phyloP scores from a whole-genome alignment of 2,113 vertebrate genomes.

The Misgurnus mizolepis region DNA sequence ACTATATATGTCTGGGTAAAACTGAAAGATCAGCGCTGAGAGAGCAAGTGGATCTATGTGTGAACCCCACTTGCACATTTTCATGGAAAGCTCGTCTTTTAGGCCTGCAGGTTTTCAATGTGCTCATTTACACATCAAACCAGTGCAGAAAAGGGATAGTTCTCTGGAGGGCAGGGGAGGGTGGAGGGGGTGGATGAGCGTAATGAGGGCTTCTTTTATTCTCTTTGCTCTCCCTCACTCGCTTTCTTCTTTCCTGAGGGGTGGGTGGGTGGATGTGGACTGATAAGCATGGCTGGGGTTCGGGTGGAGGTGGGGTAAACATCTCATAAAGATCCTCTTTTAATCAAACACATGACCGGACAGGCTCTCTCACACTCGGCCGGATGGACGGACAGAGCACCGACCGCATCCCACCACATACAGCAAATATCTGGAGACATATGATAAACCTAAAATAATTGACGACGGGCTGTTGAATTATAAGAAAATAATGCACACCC shows the following conservation, averaged over 20 bases:
- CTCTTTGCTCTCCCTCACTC: slow-evolving; percentile 59
- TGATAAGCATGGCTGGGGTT: slow-evolving; percentile 62
- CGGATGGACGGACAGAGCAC: slow-evolving; percentile 48
- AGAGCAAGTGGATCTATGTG: slow-evolving; percentile 30
- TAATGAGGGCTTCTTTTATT: slow-evolving; percentile 80
- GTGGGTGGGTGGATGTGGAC: slow-evolving; percentile 63
- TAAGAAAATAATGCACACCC: too few relatives aligned
- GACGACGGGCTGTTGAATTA: too few relatives aligned
- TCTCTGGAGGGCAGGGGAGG: slow-evolving; percentile 63
- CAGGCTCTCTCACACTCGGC: slow-evolving; percentile 63
- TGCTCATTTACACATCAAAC: slow-evolving; percentile 83
- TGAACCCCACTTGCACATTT: slow-evolving; percentile 73
- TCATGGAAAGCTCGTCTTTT: slow-evolving; percentile 81
- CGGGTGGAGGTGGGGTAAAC: slow-evolving; percentile 54
- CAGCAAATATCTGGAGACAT: neutral
- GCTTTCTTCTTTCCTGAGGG: slow-evolving; percentile 61
- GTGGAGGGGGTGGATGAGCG: slow-evolving; percentile 62
- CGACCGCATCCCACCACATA: slow-evolving; percentile 28
- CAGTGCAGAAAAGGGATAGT: slow-evolving; percentile 77
- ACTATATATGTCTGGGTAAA: slow-evolving; percentile 4
- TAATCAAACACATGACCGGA: slow-evolving; percentile 74
- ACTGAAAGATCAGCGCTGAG: slow-evolving; percentile 29
- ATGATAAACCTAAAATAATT: too few relatives aligned
- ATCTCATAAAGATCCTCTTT: slow-evolving; percentile 75
- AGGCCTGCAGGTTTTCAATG: slow-evolving; percentile 79